Evolutionary conservation across 2,113 vertebrate species (phyloP).

Genomic region (Xiphophorus hellerii): DNA sequence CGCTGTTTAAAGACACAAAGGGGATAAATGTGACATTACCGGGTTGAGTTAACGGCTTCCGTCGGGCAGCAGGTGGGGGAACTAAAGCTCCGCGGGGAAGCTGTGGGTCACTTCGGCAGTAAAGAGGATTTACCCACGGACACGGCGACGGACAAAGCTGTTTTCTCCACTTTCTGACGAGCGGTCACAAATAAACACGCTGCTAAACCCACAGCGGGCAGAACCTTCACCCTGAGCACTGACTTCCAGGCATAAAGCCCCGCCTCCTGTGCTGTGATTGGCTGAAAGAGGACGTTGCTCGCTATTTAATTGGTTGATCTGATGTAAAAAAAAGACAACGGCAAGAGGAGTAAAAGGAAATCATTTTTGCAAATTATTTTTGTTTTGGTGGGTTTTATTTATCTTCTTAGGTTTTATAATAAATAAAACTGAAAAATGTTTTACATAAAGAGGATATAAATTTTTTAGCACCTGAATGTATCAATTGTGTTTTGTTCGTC

Average conservation of each 20-base stretch:
- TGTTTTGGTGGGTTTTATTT: too few species aligned
- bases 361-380: too few species aligned
- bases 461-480: too few species aligned
- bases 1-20: not conserved
- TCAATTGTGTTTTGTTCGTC: too few species aligned
- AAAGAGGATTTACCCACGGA: too few species aligned
- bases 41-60: not conserved
- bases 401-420: too few species aligned
- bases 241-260: conserved; percentile 1
- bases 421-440: too few species aligned
- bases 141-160: too few species aligned
- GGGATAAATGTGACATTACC: not conserved
- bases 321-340: not conserved
- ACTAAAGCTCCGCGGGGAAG: not conserved
- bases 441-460: too few species aligned
- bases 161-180: not conserved
- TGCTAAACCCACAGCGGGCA: rapidly evolving
- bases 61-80: not conserved
- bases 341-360: not conserved
- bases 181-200: not conserved
- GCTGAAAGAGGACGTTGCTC: not conserved
- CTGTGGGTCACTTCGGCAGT: too few species aligned
- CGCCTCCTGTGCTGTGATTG: conserved; percentile 32
- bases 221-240: rapidly evolving
- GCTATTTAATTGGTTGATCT: conserved; percentile 3